Evolutionary conservation across 2,888 invertebrate genomes (phyloP).

Genomic region (Dione juno): DNA sequence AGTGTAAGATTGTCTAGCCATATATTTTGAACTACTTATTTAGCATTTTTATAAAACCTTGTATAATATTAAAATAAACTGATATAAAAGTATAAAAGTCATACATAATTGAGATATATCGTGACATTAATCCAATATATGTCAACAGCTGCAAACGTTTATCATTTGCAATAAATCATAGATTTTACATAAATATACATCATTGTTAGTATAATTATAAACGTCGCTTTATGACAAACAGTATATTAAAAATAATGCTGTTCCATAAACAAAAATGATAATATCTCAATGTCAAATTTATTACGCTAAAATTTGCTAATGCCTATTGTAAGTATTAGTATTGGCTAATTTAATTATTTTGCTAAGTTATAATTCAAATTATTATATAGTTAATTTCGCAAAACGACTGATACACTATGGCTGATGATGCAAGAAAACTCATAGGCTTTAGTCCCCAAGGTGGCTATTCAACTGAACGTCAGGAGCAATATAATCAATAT

Average conservation of each 20-base stretch:
- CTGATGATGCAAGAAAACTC: conserved; percentile 52
- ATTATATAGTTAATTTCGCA: not conserved
- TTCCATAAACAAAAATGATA: conserved; percentile 3
- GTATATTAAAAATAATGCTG: not conserved
- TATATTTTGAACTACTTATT: conserved; percentile 18
- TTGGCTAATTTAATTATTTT: conserved; percentile 3
- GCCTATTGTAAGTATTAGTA: not conserved
- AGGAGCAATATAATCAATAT: conserved; percentile 67
- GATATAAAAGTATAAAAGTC: conserved; percentile 40
- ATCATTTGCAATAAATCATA: conserved; percentile 8
- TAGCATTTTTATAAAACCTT: conserved; percentile 30
- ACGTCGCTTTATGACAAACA: not conserved
- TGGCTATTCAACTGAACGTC: conserved; percentile 64
- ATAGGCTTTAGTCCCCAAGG: conserved; percentile 48
- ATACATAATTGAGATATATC: not conserved
- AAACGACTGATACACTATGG: conserved; percentile 47
- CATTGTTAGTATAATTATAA: not conserved
- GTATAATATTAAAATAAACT: conserved; percentile 36
- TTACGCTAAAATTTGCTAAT: not conserved
- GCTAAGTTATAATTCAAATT: not conserved
- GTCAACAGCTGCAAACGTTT: conserved; percentile 11
- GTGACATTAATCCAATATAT: conserved; percentile 11
- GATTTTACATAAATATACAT: not conserved
- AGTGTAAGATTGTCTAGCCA: conserved; percentile 58
- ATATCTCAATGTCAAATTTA: conserved; percentile 11